Conservation (phyloP, 2,888 invertebrate species). For the Tinea pellionella region DNA sequence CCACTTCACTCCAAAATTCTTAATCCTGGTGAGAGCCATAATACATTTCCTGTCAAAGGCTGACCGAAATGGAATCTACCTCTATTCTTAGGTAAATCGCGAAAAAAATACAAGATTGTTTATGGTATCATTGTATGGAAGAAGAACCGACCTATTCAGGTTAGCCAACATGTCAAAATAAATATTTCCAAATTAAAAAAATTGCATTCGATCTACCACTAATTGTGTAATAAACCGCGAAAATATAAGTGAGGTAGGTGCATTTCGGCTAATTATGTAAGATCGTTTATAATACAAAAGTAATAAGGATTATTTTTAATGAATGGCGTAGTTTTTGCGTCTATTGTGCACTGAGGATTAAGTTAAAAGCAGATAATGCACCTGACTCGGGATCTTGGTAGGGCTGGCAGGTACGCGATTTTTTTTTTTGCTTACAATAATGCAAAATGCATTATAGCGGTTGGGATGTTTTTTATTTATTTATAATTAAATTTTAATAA, state of each 20-base stretch:
- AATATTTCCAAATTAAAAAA: constrained; percentile 28
- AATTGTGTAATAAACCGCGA: constrained; percentile 51
- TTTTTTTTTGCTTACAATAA: constrained; percentile 16
- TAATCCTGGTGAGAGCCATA: constrained; percentile 61
- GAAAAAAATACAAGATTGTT: constrained; percentile 42
- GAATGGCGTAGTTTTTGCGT: constrained; percentile 47
- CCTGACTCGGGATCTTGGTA: constrained; percentile 47
- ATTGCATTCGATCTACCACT: constrained; percentile 5
- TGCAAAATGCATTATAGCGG: constrained; percentile 24
- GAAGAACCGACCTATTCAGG: constrained; percentile 34
- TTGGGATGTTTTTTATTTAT: constrained; percentile 52
- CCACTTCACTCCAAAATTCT: constrained; percentile 49
- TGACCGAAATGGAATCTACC: constrained; percentile 43
- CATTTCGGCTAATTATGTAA: constrained; percentile 29
- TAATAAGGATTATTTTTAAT: constrained; percentile 42
- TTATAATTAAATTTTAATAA: constrained; percentile 25
- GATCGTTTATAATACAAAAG: constrained; percentile 27
- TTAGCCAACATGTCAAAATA: constrained; percentile 53
- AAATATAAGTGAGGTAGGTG: constrained; percentile 33
- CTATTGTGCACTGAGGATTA: constrained; percentile 44
- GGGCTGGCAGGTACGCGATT: constrained; percentile 38
- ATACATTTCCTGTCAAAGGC: constrained; percentile 52
- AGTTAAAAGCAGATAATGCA: constrained; percentile 54
- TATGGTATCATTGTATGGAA: constrained; percentile 50
- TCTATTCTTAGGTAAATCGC: constrained; percentile 31